Percentiles rank a stretch among this genome's conserved stretches.
These are phyloP conservation scores for Mythimna ferrago DNA, from an alignment of 2,888 invertebrate species.

Conservation along the genomic window DNA sequence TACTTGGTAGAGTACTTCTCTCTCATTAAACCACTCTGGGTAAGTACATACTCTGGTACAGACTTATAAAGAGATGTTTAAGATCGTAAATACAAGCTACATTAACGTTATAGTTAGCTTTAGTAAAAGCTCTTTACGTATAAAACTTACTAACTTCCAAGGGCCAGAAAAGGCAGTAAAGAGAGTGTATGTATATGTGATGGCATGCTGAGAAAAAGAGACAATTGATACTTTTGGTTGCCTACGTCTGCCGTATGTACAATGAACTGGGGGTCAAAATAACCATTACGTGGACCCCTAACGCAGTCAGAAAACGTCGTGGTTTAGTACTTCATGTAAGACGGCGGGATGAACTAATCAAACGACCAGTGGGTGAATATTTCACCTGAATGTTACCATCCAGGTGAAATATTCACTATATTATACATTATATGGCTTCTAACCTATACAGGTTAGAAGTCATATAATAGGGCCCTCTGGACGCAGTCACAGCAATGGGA, in stretches of 20 bases:
- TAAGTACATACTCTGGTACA: conserved; percentile 24
- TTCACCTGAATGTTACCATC: no score
- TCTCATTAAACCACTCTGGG: conserved; percentile 25
- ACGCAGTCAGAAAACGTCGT: not conserved
- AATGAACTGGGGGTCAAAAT: not conserved
- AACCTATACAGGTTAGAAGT: not conserved
- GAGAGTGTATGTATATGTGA: not conserved
- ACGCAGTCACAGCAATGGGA: not conserved
- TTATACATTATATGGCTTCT: no score
- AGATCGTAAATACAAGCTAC: not conserved
- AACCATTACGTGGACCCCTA: not conserved
- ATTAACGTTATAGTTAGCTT: not conserved
- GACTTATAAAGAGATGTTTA: conserved; percentile 11
- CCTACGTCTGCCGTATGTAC: not conserved
- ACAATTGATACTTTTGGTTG: no score
- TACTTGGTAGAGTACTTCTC: conserved; percentile 19
- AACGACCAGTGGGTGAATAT: not conserved
- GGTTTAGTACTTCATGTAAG: not conserved
- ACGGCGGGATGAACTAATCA: not conserved
- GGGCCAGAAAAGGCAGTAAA: not conserved
- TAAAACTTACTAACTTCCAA: not conserved
- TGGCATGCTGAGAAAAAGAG: no score
- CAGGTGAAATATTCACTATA: no score
- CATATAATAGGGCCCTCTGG: not conserved
- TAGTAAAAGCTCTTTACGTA: not conserved